Evolutionary conservation across 2,888 invertebrate genomes (phyloP).

Genomic region (Adelphocoris suturalis): DNA sequence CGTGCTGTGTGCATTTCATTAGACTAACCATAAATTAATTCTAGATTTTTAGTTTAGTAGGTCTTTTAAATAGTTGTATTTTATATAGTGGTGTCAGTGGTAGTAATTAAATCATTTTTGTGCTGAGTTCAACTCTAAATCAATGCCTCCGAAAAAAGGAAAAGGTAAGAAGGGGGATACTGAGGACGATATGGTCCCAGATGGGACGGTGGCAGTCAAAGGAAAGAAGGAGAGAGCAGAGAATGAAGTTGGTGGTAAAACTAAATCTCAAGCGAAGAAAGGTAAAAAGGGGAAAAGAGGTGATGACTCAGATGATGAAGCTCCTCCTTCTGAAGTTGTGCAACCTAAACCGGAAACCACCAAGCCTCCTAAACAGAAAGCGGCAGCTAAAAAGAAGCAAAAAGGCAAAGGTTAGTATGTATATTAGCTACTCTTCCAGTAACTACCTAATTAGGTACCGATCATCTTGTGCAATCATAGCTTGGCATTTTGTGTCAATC

Average conservation of each 20-base stretch:
- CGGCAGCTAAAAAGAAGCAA: constrained; percentile 80
- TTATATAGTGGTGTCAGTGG: no score
- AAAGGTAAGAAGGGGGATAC: constrained; percentile 62
- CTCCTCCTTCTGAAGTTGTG: background rate
- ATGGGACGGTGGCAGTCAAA: constrained; percentile 52
- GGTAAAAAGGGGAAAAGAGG: constrained; percentile 50
- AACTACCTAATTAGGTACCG: constrained; percentile 80
- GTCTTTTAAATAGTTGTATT: no score
- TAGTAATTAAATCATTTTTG: no score
- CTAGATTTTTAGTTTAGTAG: no score
- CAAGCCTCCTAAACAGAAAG: constrained; percentile 54
- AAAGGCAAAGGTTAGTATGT: constrained; percentile 78
- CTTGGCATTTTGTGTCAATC: no score
- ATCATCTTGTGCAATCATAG: constrained; percentile 81
- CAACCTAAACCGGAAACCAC: constrained; percentile 57
- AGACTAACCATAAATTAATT: no score
- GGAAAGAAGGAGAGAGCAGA: constrained; percentile 73
- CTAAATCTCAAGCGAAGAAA: constrained; percentile 26
- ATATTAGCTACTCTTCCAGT: constrained; percentile 79
- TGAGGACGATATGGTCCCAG: constrained; percentile 59
- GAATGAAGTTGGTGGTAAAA: constrained; percentile 21
- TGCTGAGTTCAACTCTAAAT: no score
- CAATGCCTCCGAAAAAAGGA: constrained; percentile 62
- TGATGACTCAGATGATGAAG: constrained; percentile 65
- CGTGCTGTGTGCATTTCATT: no score